phyloP scores from a whole-genome alignment of 2,113 vertebrate genomes.

The Neodon shergylaensis region DNA sequence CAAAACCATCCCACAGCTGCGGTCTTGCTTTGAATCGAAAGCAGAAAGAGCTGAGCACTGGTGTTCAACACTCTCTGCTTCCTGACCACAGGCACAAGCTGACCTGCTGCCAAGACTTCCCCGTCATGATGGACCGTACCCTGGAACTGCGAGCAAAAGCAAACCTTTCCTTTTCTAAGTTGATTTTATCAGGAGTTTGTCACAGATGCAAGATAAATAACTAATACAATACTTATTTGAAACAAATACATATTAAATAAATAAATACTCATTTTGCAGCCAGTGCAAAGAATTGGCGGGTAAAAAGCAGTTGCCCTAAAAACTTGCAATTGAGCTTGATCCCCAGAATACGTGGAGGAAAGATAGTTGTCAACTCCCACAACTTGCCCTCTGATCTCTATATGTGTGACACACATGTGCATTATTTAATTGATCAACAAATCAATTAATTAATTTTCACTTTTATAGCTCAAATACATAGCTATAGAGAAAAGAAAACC shows the following conservation, averaged over 20 bases:
- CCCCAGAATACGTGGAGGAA: not conserved
- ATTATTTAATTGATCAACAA: not conserved
- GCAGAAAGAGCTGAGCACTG: not conserved
- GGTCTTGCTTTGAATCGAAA: not conserved
- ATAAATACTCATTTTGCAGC: not conserved
- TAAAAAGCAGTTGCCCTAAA: not conserved
- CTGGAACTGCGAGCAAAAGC: too few relatives aligned
- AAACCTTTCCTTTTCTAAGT: not conserved
- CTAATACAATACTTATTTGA: not conserved
- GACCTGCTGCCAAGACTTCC: not conserved
- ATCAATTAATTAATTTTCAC: not conserved
- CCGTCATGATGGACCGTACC: not conserved
- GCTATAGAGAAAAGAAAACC: slow-evolving; percentile 6
- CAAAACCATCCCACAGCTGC: not conserved
- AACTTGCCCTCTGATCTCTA: not conserved
- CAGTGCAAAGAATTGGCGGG: not conserved
- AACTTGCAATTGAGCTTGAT: not conserved
- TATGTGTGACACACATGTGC: not conserved
- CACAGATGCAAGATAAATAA: not conserved
- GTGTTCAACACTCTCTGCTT: not conserved
- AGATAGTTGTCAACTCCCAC: not conserved
- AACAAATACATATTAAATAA: not conserved
- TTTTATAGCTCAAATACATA: not conserved
- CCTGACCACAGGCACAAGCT: not conserved
- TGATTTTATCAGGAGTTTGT: not conserved